Conservation (phyloP, 2,888 invertebrate species). For the Caenorhabditis becei region DNA sequence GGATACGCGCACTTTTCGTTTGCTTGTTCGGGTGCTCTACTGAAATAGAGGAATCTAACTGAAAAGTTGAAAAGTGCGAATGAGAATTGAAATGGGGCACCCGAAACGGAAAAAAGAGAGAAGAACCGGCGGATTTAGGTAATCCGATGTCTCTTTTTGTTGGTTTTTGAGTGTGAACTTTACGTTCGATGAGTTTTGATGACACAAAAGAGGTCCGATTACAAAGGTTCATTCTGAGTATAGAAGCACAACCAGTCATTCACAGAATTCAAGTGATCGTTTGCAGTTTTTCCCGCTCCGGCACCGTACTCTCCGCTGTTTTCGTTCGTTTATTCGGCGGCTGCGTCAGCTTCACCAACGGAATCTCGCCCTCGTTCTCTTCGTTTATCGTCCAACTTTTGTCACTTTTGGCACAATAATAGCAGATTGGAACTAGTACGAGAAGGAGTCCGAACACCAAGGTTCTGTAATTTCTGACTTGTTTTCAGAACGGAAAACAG, state of each 20-base stretch:
- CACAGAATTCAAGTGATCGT: conserved; percentile 14
- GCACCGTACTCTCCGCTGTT: neutral
- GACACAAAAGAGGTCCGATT: neutral
- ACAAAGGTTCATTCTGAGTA: too few species aligned
- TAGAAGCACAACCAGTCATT: conserved; percentile 14
- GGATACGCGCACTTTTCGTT: conserved; percentile 15
- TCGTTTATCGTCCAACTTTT: neutral
- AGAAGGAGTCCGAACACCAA: neutral
- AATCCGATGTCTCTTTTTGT: conserved; percentile 13
- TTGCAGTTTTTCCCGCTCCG: neutral
- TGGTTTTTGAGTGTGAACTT: conserved; percentile 30
- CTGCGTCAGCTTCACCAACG: neutral
- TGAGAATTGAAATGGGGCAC: neutral
- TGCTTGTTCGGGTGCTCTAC: neutral
- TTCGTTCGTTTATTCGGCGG: neutral
- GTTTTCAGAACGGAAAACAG: neutral
- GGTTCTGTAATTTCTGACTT: neutral
- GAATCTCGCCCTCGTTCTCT: neutral
- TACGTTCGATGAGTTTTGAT: conserved; percentile 3
- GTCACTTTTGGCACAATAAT: conserved; percentile 4
- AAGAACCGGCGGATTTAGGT: conserved; percentile 25
- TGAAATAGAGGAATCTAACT: neutral
- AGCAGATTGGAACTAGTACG: neutral
- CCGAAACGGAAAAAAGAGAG: neutral
- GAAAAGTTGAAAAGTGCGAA: conserved; percentile 1